Percentiles rank a stretch among this genome's conserved stretches.
Evolutionary conservation across 2,888 invertebrate species (phyloP).

Genomic region (Euzetes globulus): DNA sequence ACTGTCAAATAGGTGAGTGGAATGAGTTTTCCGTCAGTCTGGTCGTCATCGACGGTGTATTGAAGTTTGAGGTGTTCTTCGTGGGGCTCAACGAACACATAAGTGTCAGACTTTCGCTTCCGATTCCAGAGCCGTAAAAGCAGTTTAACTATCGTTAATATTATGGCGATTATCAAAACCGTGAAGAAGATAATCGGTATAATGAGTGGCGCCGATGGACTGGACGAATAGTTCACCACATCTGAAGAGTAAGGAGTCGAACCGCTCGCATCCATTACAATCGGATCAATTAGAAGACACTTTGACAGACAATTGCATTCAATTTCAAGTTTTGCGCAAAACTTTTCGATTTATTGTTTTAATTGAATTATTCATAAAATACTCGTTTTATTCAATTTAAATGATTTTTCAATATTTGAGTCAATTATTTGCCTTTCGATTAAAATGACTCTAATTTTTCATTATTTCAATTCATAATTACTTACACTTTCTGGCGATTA

Average conservation of each 20-base stretch:
- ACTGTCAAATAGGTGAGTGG: constrained; percentile 6
- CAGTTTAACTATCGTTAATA: constrained; percentile 1
- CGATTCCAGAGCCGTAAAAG: constrained; percentile 4
- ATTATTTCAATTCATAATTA: background rate
- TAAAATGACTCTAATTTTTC: background rate
- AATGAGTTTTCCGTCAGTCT: background rate
- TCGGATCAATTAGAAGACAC: background rate
- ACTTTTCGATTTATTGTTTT: background rate
- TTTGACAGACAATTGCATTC: background rate
- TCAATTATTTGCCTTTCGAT: background rate
- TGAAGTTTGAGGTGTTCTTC: background rate
- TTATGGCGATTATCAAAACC: background rate
- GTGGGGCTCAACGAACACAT: constrained; percentile 27
- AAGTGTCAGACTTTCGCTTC: constrained; percentile 27
- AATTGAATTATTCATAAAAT: background rate
- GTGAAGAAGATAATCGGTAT: constrained; percentile 31
- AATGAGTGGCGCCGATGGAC: constrained; percentile 26
- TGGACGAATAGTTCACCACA: constrained; percentile 5
- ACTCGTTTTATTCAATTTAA: background rate
- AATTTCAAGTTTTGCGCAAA: background rate
- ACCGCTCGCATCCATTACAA: background rate
- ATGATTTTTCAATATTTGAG: background rate
- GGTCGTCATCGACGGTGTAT: background rate
- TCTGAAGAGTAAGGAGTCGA: background rate
- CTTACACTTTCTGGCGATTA: background rate